A percentile compares a stretch with the other conserved stretches of the same genome.
phyloP scores from a whole-genome alignment of 1,140 invertebrate species.

The Drosophila paulistorum region DNA sequence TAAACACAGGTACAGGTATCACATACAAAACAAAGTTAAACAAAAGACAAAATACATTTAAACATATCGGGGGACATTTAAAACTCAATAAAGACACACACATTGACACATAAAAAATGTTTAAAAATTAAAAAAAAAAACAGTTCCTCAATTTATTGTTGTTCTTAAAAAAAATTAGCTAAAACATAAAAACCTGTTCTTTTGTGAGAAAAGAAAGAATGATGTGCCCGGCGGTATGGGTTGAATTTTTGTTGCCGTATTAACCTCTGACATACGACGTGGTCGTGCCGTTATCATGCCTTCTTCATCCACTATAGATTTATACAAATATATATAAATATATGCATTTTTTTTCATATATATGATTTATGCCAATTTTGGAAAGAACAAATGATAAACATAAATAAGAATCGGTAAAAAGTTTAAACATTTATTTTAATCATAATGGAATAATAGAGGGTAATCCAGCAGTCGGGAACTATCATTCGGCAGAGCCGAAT shows the following conservation, averaged over 20 bases:
- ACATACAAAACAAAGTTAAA: conserved; percentile 49
- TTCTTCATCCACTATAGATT: conserved; percentile 84
- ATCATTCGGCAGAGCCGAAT: background rate
- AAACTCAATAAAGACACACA: conserved; percentile 32
- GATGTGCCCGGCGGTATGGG: conserved; percentile 97
- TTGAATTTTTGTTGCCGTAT: conserved; percentile 92
- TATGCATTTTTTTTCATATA: conserved; percentile 41
- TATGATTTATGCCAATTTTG: conserved; percentile 61
- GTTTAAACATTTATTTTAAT: conserved; percentile 16
- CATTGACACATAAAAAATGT: conserved; percentile 30
- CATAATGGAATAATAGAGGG: background rate
- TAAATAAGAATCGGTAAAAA: conserved; percentile 43
- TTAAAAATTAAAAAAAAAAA: background rate
- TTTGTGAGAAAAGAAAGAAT: conserved; percentile 98
- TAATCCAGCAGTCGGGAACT: background rate
- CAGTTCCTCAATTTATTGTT: background rate
- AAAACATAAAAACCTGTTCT: conserved; percentile 90
- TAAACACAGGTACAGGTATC: conserved; percentile 35
- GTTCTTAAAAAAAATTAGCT: conserved; percentile 41
- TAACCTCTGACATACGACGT: conserved; percentile 94
- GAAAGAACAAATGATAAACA: conserved; percentile 66
- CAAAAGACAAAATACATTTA: conserved; percentile 49
- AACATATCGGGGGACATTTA: conserved; percentile 26
- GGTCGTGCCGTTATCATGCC: conserved; percentile 91
- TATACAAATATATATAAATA: conserved; percentile 53